phyloP scores from a whole-genome alignment of 2,797 vertebrate species.

The Anguilla marmorata region DNA sequence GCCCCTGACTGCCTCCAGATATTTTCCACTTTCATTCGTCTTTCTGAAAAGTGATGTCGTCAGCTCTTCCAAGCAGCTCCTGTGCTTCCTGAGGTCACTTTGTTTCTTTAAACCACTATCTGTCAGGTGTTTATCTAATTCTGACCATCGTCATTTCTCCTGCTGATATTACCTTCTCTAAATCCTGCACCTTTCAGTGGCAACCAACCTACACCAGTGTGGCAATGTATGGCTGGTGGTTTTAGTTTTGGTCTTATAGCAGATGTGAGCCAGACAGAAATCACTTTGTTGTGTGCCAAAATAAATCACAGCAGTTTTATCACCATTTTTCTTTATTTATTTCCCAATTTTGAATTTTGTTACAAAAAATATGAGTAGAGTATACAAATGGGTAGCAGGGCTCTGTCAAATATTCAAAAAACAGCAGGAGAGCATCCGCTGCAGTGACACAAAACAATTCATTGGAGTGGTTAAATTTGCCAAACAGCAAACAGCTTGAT shows the following conservation, averaged over 20 bases:
- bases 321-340: neutral
- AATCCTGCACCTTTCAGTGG: neutral
- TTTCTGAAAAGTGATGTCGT: conserved; percentile 71
- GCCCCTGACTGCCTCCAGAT: conserved; percentile 66
- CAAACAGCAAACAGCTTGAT: no score
- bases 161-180: neutral
- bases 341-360: neutral
- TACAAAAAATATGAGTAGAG: neutral
- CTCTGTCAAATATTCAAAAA: no score
- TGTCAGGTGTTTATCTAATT: conserved; percentile 25
- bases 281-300: neutral
- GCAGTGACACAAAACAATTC: no score
- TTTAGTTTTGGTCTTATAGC: neutral
- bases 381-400: neutral
- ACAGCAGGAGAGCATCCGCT: no score
- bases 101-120: conserved; percentile 56
- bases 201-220: neutral
- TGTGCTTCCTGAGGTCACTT: conserved; percentile 62
- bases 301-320: neutral
- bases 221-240: neutral
- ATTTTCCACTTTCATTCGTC: conserved; percentile 73
- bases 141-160: neutral
- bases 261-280: neutral
- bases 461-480: no score
- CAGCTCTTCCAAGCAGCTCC: conserved; percentile 65